Conservation (phyloP, 2,888 invertebrate genomes). For the Buathra laborator region DNA sequence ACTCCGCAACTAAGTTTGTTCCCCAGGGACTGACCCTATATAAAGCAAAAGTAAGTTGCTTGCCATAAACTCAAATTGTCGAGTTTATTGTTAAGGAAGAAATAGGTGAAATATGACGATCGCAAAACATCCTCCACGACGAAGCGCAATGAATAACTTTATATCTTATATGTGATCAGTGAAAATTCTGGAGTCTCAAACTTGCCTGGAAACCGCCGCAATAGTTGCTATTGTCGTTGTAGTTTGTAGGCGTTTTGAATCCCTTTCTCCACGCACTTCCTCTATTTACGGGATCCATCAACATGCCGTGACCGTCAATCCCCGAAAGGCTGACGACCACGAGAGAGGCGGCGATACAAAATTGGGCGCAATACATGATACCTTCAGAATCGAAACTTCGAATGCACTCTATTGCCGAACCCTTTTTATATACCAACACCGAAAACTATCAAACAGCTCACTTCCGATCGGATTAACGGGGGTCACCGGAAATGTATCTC, state of each 20-base stretch:
- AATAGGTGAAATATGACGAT: too few relatives aligned
- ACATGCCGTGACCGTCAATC: constrained; percentile 86
- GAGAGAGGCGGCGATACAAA: constrained; percentile 15
- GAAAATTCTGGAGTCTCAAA: not conserved
- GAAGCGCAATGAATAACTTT: too few relatives aligned
- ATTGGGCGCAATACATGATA: constrained; percentile 42
- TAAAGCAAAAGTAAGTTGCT: constrained; percentile 1
- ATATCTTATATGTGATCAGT: too few relatives aligned
- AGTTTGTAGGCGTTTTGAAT: constrained; percentile 85
- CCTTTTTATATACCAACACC: not conserved
- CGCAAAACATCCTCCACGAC: too few relatives aligned
- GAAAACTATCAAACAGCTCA: too few relatives aligned
- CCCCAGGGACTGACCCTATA: constrained; percentile 76
- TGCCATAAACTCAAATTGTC: not conserved
- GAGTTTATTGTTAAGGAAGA: too few relatives aligned
- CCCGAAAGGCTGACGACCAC: constrained; percentile 45
- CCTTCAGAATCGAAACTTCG: not conserved
- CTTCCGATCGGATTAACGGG: too few relatives aligned
- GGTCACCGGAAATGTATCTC: too few relatives aligned
- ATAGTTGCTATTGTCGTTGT: constrained; percentile 86
- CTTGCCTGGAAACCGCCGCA: constrained; percentile 86
- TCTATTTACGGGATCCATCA: constrained; percentile 86
- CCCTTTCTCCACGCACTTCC: constrained; percentile 87
- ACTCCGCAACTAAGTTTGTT: constrained; percentile 85
- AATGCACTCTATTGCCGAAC: not conserved